Base-by-base conservation (phyloP, 2,797 vertebrate species). In the Mormyrops attenuatus region DNA sequence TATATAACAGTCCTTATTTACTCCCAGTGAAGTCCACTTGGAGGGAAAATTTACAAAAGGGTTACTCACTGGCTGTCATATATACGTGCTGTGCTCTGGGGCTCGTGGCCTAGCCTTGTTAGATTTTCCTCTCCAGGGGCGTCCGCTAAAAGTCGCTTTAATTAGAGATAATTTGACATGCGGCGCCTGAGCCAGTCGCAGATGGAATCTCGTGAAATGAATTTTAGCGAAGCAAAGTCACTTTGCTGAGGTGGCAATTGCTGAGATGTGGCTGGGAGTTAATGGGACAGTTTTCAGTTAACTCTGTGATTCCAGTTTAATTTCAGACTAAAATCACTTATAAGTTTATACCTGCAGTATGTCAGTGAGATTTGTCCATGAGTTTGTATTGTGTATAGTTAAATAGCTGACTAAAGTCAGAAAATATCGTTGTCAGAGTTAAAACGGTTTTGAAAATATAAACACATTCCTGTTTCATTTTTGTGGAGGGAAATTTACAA, bases 1-100 rank as follows among this genome's bases (percentile, higher is more conserved):
- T 95, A 94, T 95, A 95, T 93, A 94, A 93, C 93, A 92, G 92
- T 95, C 93, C 93, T 92, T 95, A 93, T 94, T 94, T 94, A 94
- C 93, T 94, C 93, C 94, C 93, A 95, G 94, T 95, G 94, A 95
- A 95, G 93, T 92, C 93, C 91, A 92, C 93, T 92, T 95, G 94
- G 94, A 93, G 92, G 80, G 93, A 92, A 94, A 93, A 95, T 94
- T 94, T 93, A 91, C 93, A 94, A 92, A 94, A 93, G 94, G 30
- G 94, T 94, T 95, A 94, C 93, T 94, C 94, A 93, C 93, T 94
- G 94, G 94, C 94, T 94, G 93, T 92, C 90, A 41, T 7, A 20
- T 15, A 41, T 77, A 77, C 55, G 5, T 2, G 55, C 55, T n/a
- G 55, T n/a, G 55, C 69, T 77, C 69, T 41, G 69, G 69, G 69